Evolutionary conservation across 2,888 invertebrate species (phyloP).

Genomic region (Abrostola tripartita): DNA sequence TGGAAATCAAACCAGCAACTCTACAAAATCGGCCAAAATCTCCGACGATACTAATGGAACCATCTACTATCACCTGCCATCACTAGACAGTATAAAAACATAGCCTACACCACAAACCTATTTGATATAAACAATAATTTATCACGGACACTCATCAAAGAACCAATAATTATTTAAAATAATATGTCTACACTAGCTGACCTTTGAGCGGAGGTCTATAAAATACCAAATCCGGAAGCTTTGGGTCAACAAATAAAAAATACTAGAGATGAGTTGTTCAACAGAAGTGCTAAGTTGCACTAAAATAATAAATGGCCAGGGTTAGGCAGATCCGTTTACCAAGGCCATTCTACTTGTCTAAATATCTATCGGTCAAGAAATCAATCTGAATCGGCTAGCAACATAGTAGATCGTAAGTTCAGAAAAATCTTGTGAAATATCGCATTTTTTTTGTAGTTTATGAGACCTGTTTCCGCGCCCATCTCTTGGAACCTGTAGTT

Average conservation of each 20-base stretch:
- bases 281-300: slow-evolving; percentile 52
- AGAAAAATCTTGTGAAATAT: slow-evolving; percentile 1
- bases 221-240: slow-evolving; percentile 54
- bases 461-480: slow-evolving; percentile 22
- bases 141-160: slow-evolving; percentile 16
- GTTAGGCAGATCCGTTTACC: slow-evolving; percentile 35
- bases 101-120: too few relatives aligned
- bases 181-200: slow-evolving; percentile 40
- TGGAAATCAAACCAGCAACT: too few relatives aligned
- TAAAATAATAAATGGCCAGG: slow-evolving; percentile 46
- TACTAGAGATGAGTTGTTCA: slow-evolving; percentile 39
- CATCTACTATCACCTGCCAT: too few relatives aligned
- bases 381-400: background rate
- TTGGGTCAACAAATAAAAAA: slow-evolving; percentile 35
- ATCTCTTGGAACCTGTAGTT: background rate
- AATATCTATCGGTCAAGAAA: slow-evolving; percentile 1
- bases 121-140: background rate
- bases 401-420: background rate
- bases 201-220: slow-evolving; percentile 45
- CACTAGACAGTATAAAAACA: too few relatives aligned
- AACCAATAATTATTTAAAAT: slow-evolving; percentile 45
- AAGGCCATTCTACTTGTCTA: slow-evolving; percentile 24
- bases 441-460: slow-evolving; percentile 15
- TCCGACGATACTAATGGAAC: too few relatives aligned
- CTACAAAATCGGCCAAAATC: too few relatives aligned